phyloP scores from a whole-genome alignment of 23 tunicate species.

The Diplosoma virens region DNA sequence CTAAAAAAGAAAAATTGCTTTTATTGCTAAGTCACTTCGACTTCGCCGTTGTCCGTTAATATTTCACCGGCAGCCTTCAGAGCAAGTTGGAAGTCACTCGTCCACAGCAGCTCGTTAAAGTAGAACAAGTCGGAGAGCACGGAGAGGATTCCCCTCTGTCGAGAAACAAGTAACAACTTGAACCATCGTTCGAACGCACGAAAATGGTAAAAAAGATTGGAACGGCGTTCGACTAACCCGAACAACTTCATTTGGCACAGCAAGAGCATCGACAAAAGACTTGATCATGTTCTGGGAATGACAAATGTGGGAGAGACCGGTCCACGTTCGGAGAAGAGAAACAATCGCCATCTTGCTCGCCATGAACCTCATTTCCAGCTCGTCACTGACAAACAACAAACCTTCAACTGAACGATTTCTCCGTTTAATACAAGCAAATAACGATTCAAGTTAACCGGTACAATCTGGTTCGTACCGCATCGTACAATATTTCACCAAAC shows the following conservation, averaged over 20 bases:
- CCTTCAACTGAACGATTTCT: no score
- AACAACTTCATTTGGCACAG: conserved; percentile 37
- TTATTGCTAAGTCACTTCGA: background rate
- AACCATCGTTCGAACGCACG: background rate
- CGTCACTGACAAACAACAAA: conserved; percentile 47
- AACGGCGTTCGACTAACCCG: conserved; percentile 28
- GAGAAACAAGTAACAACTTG: background rate
- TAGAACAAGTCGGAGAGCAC: conserved; percentile 48
- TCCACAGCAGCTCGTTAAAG: conserved; percentile 61
- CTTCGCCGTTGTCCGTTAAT: no score
- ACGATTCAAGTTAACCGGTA: no score
- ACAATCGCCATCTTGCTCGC: conserved; percentile 90
- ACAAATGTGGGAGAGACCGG: conserved; percentile 64
- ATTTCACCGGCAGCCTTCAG: conserved; percentile 43
- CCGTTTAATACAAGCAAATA: no score
- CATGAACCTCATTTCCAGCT: conserved; percentile 63
- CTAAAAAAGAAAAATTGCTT: conserved; percentile 9
- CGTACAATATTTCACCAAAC: no score
- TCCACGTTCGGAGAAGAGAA: conserved; percentile 74
- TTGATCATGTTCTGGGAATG: conserved; percentile 49
- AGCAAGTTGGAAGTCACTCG: conserved; percentile 53
- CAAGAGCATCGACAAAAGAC: conserved; percentile 57
- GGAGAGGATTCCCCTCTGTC: conserved; percentile 52
- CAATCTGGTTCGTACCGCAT: no score
- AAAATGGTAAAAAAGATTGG: background rate